A percentile compares a stretch with the other conserved stretches of the same genome.
Conservation (phyloP, 2,888 invertebrate species). For the Thereva nobilitata region DNA sequence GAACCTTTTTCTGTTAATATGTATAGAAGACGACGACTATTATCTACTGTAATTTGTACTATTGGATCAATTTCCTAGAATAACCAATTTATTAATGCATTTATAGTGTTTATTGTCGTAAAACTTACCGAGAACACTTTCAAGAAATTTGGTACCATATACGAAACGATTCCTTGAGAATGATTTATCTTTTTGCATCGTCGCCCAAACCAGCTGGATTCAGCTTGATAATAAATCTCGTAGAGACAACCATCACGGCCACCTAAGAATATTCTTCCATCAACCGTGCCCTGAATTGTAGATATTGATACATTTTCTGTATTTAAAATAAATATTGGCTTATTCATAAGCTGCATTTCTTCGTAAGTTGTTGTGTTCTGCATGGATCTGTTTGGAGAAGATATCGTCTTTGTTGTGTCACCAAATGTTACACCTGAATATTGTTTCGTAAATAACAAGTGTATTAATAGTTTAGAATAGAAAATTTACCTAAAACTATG, state of each 20-base stretch:
- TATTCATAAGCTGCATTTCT: constrained; percentile 89
- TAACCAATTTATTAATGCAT: not conserved
- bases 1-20: constrained; percentile 87
- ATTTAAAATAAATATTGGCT: constrained; percentile 90
- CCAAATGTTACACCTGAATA: constrained; percentile 54
- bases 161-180: constrained; percentile 84
- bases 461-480: not conserved
- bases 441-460: constrained; percentile 1
- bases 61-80: constrained; percentile 86
- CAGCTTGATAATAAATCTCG: constrained; percentile 93
- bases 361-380: constrained; percentile 55
- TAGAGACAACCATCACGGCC: constrained; percentile 93
- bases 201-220: constrained; percentile 92
- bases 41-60: constrained; percentile 85
- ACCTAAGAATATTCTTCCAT: constrained; percentile 92
- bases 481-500: constrained; percentile 60
- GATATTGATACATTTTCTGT: constrained; percentile 87
- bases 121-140: constrained; percentile 65
- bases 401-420: constrained; percentile 49
- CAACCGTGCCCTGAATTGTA: constrained; percentile 77
- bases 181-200: constrained; percentile 94
- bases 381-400: constrained; percentile 45
- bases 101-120: not conserved
- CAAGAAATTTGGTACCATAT: constrained; percentile 86
- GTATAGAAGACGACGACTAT: constrained; percentile 86